A percentile compares a stretch with the other conserved stretches of the same genome.
phyloP scores from a whole-genome alignment of 2,888 invertebrate species.

The Drosophila phalerata region DNA sequence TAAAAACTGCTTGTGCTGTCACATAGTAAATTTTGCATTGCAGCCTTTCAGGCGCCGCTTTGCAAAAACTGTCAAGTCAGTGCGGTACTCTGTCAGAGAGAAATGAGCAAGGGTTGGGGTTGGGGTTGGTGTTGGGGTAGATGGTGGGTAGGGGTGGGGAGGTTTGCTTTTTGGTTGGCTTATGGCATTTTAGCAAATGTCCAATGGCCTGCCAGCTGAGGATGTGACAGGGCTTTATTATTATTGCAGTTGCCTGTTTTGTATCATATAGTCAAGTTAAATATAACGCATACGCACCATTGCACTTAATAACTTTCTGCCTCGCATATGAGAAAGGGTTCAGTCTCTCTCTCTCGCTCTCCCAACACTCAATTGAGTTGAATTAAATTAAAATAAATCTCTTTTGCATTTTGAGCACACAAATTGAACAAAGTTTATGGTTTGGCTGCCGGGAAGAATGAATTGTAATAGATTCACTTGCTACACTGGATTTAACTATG shows the following conservation, averaged over 20 bases:
- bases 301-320: slow-evolving; percentile 60
- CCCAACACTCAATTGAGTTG: slow-evolving; percentile 44
- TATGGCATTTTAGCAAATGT: slow-evolving; percentile 14
- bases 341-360: background rate
- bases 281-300: slow-evolving; percentile 74
- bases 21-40: slow-evolving; percentile 51
- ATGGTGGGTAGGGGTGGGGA: background rate
- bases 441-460: background rate
- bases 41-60: slow-evolving; percentile 53
- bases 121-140: background rate
- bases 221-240: slow-evolving; percentile 37
- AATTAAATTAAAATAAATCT: slow-evolving; percentile 67
- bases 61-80: slow-evolving; percentile 60
- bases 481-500: slow-evolving; percentile 2
- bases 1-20: slow-evolving; percentile 27
- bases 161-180: slow-evolving; percentile 27
- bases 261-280: slow-evolving; percentile 48
- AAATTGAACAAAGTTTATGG: slow-evolving; percentile 24
- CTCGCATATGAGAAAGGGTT: slow-evolving; percentile 4
- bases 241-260: slow-evolving; percentile 40
- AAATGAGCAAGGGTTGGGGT: background rate
- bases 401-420: slow-evolving; percentile 21
- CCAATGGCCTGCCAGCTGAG: slow-evolving; percentile 14
- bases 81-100: slow-evolving; percentile 17
- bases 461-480: slow-evolving; percentile 6